These are phyloP conservation scores for Trachelus troglodyta DNA, from an alignment of 2,888 invertebrate genomes.

Conservation along the genomic window DNA sequence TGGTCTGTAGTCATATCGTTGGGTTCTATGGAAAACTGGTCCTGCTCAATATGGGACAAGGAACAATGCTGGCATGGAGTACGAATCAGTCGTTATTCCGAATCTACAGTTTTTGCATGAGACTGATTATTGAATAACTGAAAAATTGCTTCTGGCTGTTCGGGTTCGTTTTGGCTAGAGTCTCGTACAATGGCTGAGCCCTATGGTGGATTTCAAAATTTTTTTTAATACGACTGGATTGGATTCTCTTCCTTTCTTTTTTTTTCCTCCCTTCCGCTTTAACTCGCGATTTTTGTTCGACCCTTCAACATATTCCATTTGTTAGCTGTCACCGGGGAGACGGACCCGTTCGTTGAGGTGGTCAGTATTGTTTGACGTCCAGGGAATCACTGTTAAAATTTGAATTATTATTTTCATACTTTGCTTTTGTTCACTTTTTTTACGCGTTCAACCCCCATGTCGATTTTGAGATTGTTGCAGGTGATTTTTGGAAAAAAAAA, in stretches of 20 bases:
- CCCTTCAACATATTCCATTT: constrained; percentile 46
- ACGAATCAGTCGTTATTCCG: not conserved
- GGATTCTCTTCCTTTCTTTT: not conserved
- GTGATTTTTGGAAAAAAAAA: not conserved
- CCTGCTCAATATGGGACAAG: not conserved
- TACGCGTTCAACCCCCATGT: not conserved
- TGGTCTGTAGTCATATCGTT: not conserved
- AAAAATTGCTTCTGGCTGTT: constrained; percentile 56
- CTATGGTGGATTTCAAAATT: not conserved
- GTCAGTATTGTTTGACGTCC: constrained; percentile 27
- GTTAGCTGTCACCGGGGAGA: constrained; percentile 34
- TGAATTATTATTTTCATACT: not conserved
- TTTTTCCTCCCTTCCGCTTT: not conserved
- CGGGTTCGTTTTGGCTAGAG: constrained; percentile 45
- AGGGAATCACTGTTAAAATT: not conserved
- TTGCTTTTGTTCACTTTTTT: not conserved
- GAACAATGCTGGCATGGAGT: not conserved
- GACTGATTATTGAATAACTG: constrained; percentile 58
- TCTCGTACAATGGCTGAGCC: constrained; percentile 29
- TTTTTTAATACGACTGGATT: not conserved
- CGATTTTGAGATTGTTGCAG: not conserved
- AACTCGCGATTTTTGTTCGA: not conserved
- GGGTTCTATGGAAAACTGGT: not conserved
- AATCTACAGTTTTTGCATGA: constrained; percentile 34
- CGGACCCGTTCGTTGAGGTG: constrained; percentile 31